phyloP scores from a whole-genome alignment of 2,888 invertebrate species.

The Microctonus brassicae region DNA sequence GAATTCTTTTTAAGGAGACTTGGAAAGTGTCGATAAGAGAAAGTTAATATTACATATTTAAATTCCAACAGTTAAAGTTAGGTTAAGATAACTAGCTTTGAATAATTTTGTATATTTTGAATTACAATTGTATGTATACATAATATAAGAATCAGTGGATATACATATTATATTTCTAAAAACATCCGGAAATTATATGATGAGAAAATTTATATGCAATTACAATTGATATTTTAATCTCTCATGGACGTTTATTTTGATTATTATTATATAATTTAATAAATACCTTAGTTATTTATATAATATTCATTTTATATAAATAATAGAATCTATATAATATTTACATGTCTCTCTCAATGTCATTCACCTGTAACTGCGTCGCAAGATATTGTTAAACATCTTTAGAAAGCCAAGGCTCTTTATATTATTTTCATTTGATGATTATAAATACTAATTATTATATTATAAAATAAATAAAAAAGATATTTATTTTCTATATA shows the following conservation, averaged over 20 bases:
- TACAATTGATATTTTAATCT: too few relatives aligned
- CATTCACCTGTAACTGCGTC: slow-evolving; percentile 6
- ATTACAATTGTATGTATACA: too few relatives aligned
- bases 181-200: not conserved
- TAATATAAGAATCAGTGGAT: too few relatives aligned
- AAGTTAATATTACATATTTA: too few relatives aligned
- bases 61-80: too few relatives aligned
- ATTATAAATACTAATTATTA: not conserved
- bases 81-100: too few relatives aligned
- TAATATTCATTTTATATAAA: not conserved
- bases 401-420: slow-evolving; percentile 11
- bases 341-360: not conserved
- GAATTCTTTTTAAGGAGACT: not conserved
- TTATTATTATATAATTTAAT: too few relatives aligned
- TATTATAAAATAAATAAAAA: not conserved
- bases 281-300: too few relatives aligned
- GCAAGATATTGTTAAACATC: not conserved
- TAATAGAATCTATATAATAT: not conserved
- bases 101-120: too few relatives aligned
- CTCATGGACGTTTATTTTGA: too few relatives aligned
- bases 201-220: not conserved
- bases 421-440: not conserved
- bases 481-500: not conserved
- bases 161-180: too few relatives aligned
- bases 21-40: not conserved